Conservation (phyloP, 1,140 invertebrate genomes). For the Tetranychus urticae region DNA sequence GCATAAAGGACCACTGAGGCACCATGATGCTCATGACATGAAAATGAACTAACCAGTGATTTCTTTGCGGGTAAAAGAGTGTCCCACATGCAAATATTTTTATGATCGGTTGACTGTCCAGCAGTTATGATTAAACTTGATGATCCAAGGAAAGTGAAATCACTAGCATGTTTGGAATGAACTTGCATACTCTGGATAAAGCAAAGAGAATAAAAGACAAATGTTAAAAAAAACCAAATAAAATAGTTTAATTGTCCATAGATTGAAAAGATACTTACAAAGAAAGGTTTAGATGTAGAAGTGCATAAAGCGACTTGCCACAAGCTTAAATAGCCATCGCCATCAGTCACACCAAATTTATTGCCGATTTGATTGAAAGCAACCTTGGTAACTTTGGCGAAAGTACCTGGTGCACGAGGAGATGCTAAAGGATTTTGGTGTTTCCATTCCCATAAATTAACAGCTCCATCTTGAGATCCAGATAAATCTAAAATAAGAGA, state of each 20-base stretch:
- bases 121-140: slow-evolving; percentile 92
- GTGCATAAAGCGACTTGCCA: slow-evolving; percentile 64
- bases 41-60: slow-evolving; percentile 64
- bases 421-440: slow-evolving; percentile 67
- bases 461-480: slow-evolving; percentile 88
- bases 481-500: slow-evolving; percentile 46
- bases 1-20: slow-evolving; percentile 62
- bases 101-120: slow-evolving; percentile 82
- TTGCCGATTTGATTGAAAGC: slow-evolving; percentile 89
- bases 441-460: slow-evolving; percentile 93
- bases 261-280: slow-evolving; percentile 40
- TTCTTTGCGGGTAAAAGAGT: slow-evolving; percentile 85
- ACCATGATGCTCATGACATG: slow-evolving; percentile 76
- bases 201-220: slow-evolving; percentile 17
- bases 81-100: slow-evolving; percentile 97
- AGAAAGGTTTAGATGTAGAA: slow-evolving; percentile 65
- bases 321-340: slow-evolving; percentile 42
- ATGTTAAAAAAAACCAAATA: neutral
- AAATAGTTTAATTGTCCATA: neutral
- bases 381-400: slow-evolving; percentile 85
- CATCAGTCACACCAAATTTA: slow-evolving; percentile 89
- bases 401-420: slow-evolving; percentile 62
- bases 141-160: slow-evolving; percentile 91
- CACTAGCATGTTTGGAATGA: slow-evolving; percentile 86
- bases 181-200: slow-evolving; percentile 61